Conservation (phyloP, 1,140 invertebrate genomes). For the Archivesica marissinica region DNA sequence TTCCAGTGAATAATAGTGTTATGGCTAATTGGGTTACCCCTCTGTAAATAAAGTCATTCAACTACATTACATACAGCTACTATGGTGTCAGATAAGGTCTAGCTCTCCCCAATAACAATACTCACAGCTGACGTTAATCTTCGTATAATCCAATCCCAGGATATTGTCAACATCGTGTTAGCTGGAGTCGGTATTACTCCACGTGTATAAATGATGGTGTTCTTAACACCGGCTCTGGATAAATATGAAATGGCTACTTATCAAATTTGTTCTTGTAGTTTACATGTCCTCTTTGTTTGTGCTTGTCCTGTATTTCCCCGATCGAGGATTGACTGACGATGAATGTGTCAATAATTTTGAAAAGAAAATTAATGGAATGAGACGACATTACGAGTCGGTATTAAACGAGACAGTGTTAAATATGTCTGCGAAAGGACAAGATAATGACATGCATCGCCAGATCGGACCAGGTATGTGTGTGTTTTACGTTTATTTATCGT, state of each 20-base stretch:
- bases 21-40: too few relatives aligned
- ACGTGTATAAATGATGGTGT: background rate
- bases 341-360: background rate
- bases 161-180: too few relatives aligned
- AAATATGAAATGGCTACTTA: conserved; percentile 22
- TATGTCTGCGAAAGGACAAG: too few relatives aligned
- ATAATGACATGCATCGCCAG: background rate
- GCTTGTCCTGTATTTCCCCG: conserved; percentile 3
- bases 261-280: background rate
- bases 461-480: conserved; percentile 33
- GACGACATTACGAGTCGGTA: background rate
- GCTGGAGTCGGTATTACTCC: background rate
- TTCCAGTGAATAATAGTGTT: too few relatives aligned
- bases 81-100: too few relatives aligned
- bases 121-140: too few relatives aligned
- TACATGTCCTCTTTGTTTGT: conserved; percentile 1
- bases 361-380: background rate
- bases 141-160: too few relatives aligned
- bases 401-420: background rate
- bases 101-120: too few relatives aligned
- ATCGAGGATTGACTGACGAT: background rate
- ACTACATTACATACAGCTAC: too few relatives aligned
- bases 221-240: background rate
- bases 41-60: too few relatives aligned
- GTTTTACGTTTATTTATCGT: too few relatives aligned